phyloP scores from a whole-genome alignment of 2,888 invertebrate genomes.

The Teleiodes luculella region DNA sequence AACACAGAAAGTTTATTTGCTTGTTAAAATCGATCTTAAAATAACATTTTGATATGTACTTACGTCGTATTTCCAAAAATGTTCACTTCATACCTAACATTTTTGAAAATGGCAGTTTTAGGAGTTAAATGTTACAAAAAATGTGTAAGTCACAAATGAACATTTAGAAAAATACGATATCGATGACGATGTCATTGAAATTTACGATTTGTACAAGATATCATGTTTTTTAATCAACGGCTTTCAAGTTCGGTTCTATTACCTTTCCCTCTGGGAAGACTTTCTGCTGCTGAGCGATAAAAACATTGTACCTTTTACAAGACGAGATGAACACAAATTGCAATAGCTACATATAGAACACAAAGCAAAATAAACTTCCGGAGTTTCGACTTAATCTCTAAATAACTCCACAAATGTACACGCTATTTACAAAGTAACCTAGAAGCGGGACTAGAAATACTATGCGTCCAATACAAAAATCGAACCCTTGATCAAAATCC shows the following conservation, averaged over 20 bases:
- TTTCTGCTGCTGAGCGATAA: too few species aligned
- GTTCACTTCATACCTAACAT: slow-evolving; percentile 31
- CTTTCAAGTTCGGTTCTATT: too few species aligned
- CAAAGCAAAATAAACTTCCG: slow-evolving; percentile 27
- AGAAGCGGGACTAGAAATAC: slow-evolving; percentile 5
- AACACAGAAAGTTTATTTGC: not conserved
- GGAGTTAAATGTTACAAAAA: slow-evolving; percentile 20
- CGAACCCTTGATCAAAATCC: not conserved
- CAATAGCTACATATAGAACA: too few species aligned
- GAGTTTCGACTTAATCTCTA: slow-evolving; percentile 17
- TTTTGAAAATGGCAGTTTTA: slow-evolving; percentile 23
- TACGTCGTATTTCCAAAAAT: slow-evolving; percentile 35
- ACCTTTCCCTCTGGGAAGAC: too few species aligned
- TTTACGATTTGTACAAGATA: not conserved
- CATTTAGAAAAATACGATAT: slow-evolving; percentile 32
- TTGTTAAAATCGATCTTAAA: not conserved
- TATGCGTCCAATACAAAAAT: slow-evolving; percentile 10
- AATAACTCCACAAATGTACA: slow-evolving; percentile 20
- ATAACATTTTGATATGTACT: slow-evolving; percentile 50
- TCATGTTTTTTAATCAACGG: not conserved
- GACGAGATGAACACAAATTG: not conserved
- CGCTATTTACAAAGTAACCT: slow-evolving; percentile 31
- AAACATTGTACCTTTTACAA: not conserved
- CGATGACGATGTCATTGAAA: not conserved
- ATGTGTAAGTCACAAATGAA: slow-evolving; percentile 24